Conservation (phyloP, 2,797 vertebrate genomes). For the Acanthornis magna region DNA sequence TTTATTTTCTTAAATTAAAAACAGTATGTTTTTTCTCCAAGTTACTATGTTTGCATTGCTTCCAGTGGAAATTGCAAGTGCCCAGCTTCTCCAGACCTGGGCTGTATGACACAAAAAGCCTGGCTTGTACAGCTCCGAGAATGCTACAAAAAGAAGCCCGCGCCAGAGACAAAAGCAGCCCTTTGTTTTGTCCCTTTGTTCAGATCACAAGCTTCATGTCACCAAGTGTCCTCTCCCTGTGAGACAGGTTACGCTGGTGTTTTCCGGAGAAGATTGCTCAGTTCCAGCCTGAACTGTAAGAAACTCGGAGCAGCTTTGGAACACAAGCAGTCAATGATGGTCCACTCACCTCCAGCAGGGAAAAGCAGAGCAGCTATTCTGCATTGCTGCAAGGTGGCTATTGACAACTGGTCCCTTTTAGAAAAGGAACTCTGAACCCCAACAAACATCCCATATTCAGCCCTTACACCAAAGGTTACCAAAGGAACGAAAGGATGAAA, state of each 20-base stretch:
- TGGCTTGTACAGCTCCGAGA: neutral
- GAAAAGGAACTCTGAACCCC: neutral
- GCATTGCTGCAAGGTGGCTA: fast-evolving
- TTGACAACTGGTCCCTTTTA: neutral
- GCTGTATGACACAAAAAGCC: neutral
- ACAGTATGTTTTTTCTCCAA: neutral
- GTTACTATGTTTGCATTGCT: neutral
- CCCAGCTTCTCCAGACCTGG: neutral
- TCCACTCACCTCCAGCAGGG: neutral
- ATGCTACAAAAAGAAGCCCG: neutral
- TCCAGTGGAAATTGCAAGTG: neutral
- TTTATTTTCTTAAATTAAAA: neutral
- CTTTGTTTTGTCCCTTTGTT: neutral
- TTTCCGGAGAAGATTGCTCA: neutral
- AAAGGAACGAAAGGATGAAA: neutral
- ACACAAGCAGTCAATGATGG: fast-evolving
- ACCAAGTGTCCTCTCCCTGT: neutral
- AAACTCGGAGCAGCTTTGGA: neutral
- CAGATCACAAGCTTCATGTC: neutral
- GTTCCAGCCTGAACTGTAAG: neutral
- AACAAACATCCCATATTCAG: neutral
- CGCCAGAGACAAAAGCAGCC: neutral
- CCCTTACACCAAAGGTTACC: neutral
- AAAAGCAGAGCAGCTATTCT: neutral
- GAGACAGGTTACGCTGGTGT: neutral